phyloP scores from a whole-genome alignment of 2,797 vertebrate species.

The Oreonectes daqikongensis region DNA sequence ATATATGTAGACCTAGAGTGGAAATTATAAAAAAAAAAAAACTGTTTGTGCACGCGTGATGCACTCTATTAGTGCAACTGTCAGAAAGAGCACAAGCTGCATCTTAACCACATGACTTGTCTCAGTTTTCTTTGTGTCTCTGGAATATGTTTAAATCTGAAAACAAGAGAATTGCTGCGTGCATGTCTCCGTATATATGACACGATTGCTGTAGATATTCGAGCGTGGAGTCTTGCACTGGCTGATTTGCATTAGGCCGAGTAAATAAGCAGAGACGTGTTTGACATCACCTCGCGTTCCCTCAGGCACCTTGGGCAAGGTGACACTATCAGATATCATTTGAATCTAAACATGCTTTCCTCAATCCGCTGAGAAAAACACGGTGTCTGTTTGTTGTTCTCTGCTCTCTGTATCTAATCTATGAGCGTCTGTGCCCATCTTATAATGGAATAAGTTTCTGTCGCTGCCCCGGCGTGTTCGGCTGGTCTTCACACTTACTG shows the following conservation, averaged over 20 bases:
- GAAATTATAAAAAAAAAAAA: not conserved
- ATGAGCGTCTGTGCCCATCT: slow-evolving; percentile 30
- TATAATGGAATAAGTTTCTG: slow-evolving; percentile 41
- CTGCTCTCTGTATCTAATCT: slow-evolving; percentile 45
- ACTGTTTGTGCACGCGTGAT: slow-evolving; percentile 13
- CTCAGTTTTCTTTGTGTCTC: slow-evolving; percentile 4
- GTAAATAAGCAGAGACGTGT: slow-evolving; percentile 47
- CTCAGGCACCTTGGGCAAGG: slow-evolving; percentile 52
- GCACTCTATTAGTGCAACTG: slow-evolving; percentile 9
- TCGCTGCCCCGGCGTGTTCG: not conserved
- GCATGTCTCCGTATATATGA: not conserved
- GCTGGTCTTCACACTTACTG: slow-evolving; percentile 19
- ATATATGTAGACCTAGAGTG: not conserved
- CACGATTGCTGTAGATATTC: not conserved
- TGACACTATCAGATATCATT: slow-evolving; percentile 54
- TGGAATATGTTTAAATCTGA: not conserved
- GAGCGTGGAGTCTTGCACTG: slow-evolving; percentile 2
- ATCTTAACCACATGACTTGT: not conserved
- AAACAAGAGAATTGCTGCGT: not conserved
- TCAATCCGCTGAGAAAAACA: slow-evolving; percentile 19
- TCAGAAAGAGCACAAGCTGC: not conserved
- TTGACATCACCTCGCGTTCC: slow-evolving; percentile 44
- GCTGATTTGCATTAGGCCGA: slow-evolving; percentile 44
- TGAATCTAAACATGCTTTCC: slow-evolving; percentile 49
- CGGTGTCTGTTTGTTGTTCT: slow-evolving; percentile 42